These are phyloP conservation scores for Dipodomys ordii DNA, from an alignment of 2,113 vertebrate genomes.

Conservation along the genomic window DNA sequence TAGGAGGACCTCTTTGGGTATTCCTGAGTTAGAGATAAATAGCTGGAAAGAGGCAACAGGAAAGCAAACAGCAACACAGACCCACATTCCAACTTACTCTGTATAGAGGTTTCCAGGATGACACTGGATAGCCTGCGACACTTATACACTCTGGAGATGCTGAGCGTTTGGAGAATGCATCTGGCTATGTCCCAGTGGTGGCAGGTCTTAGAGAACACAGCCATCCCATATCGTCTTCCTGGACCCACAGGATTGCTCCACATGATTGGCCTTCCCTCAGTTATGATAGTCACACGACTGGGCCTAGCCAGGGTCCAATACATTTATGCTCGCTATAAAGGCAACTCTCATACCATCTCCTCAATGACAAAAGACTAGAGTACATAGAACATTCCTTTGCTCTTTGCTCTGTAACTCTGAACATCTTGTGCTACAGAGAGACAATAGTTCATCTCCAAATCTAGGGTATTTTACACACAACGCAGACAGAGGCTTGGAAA, in stretches of 20 bases:
- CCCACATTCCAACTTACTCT: background rate
- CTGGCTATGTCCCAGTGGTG: no score
- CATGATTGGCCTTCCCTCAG: background rate
- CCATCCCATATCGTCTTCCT: background rate
- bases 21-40: background rate
- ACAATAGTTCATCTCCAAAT: no score
- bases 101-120: background rate
- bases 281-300: no score
- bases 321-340: background rate
- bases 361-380: no score
- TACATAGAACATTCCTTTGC: no score
- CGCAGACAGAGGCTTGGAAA: background rate
- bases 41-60: background rate
- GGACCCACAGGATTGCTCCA: background rate
- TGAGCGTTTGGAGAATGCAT: background rate
- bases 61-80: no score
- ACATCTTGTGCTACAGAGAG: background rate
- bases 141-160: background rate
- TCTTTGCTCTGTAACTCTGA: background rate
- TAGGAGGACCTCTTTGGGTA: background rate
- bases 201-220: no score
- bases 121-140: background rate
- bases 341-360: background rate
- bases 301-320: no score
- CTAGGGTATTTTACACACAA: background rate